phyloP scores from a whole-genome alignment of 2,797 vertebrate genomes.

The Podargus strigoides region DNA sequence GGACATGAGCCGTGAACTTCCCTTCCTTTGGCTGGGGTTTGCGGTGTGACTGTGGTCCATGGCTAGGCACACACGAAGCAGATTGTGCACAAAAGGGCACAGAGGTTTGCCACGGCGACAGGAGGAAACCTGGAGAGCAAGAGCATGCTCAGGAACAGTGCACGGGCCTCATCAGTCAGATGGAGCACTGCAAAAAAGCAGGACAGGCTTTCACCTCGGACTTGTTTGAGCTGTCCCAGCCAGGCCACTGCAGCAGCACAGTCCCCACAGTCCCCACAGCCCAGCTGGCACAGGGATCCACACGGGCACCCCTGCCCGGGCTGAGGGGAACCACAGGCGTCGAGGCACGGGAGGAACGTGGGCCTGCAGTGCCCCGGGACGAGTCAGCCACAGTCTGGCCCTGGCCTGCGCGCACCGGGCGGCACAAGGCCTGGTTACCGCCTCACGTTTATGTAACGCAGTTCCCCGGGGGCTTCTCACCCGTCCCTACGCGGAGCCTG shows the following conservation, averaged over 20 bases:
- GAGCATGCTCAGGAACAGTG: accelerated
- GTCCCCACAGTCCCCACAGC: neutral
- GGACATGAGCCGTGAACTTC: neutral
- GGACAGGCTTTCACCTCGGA: accelerated
- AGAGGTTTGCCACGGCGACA: accelerated
- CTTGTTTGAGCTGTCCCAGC: neutral
- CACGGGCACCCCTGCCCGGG: no score
- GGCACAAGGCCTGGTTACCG: no score
- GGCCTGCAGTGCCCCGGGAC: no score
- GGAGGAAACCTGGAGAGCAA: neutral
- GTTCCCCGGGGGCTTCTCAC: no score
- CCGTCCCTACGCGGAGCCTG: no score
- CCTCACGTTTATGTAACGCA: no score
- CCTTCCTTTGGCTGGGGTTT: neutral
- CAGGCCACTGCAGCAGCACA: neutral
- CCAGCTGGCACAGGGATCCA: neutral
- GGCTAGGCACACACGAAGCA: accelerated
- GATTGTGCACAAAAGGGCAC: no score
- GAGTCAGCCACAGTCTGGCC: no score
- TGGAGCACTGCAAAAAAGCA: no score
- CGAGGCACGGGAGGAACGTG: no score
- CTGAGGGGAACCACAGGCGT: neutral
- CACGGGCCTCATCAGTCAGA: no score
- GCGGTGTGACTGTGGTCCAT: neutral
- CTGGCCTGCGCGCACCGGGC: no score